Evolutionary conservation across 2,888 invertebrate genomes (phyloP).

Genomic region (Chloroclysta siterata): DNA sequence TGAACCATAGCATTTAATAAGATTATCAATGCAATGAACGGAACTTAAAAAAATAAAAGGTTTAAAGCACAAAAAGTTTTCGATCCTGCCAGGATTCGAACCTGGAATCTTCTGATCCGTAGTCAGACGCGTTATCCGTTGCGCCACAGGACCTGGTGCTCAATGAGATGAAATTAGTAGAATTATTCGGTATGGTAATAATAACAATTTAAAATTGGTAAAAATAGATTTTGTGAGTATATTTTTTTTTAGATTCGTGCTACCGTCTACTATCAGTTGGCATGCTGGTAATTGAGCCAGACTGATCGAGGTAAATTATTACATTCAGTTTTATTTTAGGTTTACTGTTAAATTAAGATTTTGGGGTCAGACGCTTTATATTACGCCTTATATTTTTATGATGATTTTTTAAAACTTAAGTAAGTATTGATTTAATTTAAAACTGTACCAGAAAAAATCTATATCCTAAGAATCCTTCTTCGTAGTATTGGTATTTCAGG

Average conservation of each 20-base stretch:
- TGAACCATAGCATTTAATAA: too few species aligned
- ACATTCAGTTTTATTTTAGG: too few species aligned
- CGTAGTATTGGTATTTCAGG: conserved; percentile 53
- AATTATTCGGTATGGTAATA: conserved; percentile 1
- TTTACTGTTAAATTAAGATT: too few species aligned
- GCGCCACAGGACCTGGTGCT: conserved; percentile 81
- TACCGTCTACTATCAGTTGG: too few species aligned
- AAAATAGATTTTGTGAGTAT: background rate
- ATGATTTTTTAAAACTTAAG: too few species aligned
- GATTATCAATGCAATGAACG: background rate
- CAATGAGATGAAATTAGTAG: fast-evolving
- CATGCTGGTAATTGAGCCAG: too few species aligned
- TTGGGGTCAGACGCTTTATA: too few species aligned
- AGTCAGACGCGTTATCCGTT: conserved; percentile 89
- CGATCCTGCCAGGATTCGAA: conserved; percentile 87
- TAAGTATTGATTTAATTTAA: too few species aligned
- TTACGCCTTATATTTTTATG: too few species aligned
- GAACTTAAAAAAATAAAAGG: conserved; percentile 14
- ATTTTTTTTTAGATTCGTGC: background rate
- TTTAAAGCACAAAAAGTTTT: conserved; percentile 21
- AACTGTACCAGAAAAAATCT: background rate
- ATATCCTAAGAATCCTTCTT: conserved; percentile 11
- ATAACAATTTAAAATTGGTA: background rate
- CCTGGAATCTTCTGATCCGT: conserved; percentile 89
- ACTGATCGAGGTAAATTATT: too few species aligned